Evolutionary conservation across 2,113 vertebrate genomes (phyloP).

Genomic region (Spea multiplicata): DNA sequence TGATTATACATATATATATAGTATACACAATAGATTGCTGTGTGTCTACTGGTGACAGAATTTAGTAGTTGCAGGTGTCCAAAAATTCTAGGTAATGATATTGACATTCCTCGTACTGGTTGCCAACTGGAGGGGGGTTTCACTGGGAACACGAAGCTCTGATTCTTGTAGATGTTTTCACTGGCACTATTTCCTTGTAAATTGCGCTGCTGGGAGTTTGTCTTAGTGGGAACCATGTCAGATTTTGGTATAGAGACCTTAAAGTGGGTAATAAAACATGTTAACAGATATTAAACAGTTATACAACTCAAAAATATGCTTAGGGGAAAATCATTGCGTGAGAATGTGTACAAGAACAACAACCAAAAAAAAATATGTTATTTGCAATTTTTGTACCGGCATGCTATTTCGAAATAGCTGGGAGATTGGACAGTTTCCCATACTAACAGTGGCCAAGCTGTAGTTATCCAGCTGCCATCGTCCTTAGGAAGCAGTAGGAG

Average conservation of each 20-base stretch:
- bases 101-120: constrained; percentile 32
- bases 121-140: constrained; percentile 32
- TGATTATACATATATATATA: no score
- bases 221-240: constrained; percentile 45
- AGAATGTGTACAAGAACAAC: constrained; percentile 16
- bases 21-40: constrained; percentile 4
- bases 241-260: constrained; percentile 47
- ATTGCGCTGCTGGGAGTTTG: constrained; percentile 44
- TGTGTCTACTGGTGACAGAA: constrained; percentile 31
- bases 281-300: constrained; percentile 46
- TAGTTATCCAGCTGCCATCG: no score
- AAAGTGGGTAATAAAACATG: constrained; percentile 49
- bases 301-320: constrained; percentile 29
- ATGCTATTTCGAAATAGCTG: background rate
- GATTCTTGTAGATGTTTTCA: constrained; percentile 42
- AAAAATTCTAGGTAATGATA: constrained; percentile 41
- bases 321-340: constrained; percentile 27
- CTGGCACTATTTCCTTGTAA: constrained; percentile 41
- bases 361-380: background rate
- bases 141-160: constrained; percentile 36
- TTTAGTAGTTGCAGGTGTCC: constrained; percentile 41
- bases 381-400: background rate
- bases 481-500: no score
- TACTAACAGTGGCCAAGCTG: no score
- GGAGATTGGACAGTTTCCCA: background rate